Conservation (phyloP, 1,140 invertebrate species). For the Micrasema longulum region DNA sequence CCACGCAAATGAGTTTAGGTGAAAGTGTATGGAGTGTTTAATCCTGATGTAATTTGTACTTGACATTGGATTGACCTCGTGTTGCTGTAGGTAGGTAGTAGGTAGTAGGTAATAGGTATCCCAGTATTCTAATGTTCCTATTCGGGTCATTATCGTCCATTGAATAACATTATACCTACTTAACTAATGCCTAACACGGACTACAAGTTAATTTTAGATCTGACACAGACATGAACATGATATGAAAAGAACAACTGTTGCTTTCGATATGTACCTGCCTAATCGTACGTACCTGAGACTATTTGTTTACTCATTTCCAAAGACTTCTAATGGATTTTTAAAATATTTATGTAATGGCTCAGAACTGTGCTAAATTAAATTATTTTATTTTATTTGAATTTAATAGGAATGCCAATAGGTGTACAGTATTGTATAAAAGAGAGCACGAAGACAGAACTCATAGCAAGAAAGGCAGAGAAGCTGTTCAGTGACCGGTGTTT, state of each 20-base stretch:
- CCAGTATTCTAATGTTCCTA: constrained; percentile 3
- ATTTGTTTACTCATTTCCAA: too few species aligned
- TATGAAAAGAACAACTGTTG: constrained; percentile 9
- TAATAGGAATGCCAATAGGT: too few species aligned
- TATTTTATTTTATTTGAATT: too few species aligned
- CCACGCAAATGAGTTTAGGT: constrained; percentile 10
- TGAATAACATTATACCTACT: constrained; percentile 12
- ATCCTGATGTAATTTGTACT: constrained; percentile 12
- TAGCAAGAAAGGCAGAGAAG: too few species aligned
- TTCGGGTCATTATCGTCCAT: constrained; percentile 35
- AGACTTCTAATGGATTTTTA: too few species aligned
- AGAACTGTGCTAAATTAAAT: too few species aligned
- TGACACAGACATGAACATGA: constrained; percentile 8
- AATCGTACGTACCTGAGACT: background rate
- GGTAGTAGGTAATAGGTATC: too few species aligned
- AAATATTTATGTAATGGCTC: too few species aligned
- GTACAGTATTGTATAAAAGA: too few species aligned
- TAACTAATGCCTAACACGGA: background rate
- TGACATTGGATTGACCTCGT: constrained; percentile 25
- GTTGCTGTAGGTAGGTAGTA: background rate
- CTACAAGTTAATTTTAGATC: constrained; percentile 29
- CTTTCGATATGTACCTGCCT: background rate
- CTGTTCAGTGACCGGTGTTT: too few species aligned
- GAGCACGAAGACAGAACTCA: too few species aligned
- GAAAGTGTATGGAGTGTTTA: constrained; percentile 16